Evolutionary conservation across 1,140 invertebrate species (phyloP).

Genomic region (Halesus radiatus): DNA sequence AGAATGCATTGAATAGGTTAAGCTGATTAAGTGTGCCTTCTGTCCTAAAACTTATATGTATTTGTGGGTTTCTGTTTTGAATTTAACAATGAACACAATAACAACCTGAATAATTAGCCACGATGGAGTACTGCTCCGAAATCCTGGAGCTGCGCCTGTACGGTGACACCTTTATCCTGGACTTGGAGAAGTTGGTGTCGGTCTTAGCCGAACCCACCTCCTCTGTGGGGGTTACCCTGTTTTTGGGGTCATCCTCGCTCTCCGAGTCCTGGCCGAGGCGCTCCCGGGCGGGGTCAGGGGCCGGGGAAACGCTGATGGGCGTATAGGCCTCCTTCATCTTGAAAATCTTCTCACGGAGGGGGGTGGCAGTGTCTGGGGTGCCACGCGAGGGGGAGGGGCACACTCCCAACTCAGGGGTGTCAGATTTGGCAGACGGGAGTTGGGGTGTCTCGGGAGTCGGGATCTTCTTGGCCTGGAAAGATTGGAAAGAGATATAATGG

Average conservation of each 20-base stretch:
- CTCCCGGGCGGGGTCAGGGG: constrained; percentile 52
- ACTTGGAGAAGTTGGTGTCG: constrained; percentile 67
- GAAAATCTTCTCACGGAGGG: constrained; percentile 60
- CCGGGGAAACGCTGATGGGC: constrained; percentile 58
- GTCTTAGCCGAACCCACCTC: constrained; percentile 59
- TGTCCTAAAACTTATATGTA: no score
- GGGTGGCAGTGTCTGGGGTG: constrained; percentile 43
- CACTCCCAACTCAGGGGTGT: constrained; percentile 19
- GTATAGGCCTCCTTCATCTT: constrained; percentile 64
- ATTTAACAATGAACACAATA: neutral
- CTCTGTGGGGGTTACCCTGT: neutral
- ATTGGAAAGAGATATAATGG: neutral
- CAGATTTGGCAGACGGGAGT: constrained; percentile 40
- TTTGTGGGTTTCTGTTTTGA: no score
- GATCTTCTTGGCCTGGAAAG: constrained; percentile 52
- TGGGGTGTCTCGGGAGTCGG: constrained; percentile 56
- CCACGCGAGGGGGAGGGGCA: constrained; percentile 13
- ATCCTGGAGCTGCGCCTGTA: constrained; percentile 63
- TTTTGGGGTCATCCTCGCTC: constrained; percentile 52
- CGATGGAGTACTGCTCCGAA: constrained; percentile 62
- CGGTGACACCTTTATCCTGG: constrained; percentile 66
- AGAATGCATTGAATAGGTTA: no score
- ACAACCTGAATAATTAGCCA: constrained; percentile 67
- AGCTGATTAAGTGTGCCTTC: no score
- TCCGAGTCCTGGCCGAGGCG: constrained; percentile 52